Evolutionary conservation across 1,140 invertebrate genomes (phyloP), one percentile per base, ranked within the genome.

Genomic region (Hylyphantes graminicola): DNA sequence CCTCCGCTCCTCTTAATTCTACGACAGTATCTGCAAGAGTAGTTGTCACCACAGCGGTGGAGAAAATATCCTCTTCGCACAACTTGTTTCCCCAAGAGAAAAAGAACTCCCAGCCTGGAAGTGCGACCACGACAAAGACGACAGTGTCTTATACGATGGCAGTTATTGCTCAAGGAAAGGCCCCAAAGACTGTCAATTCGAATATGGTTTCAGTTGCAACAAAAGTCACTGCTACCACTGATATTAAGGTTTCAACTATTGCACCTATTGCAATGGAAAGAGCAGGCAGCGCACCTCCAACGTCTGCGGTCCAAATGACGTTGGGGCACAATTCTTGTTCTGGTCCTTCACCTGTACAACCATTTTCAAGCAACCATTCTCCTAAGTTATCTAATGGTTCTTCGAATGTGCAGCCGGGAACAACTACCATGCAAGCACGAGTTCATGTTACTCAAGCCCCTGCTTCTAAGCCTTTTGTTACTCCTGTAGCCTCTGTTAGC

Each of bases 111-210:
- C 55, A 59, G 73, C 55, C 85, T 50, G 59, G 89, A 6, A 86
- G 87, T 35, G 85, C 89, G 13, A 90, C 90, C 8, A 91, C 89
- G 84, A 92, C 91, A n/a, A 92, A 92, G 86, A 92, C 92, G 67
- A 93, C 92, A 35, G 92, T 92, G 91, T 92, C 92, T 3, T 93
- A 93, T 86, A 92, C 92, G 17, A 91, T 90, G 80, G 92, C 92
- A 68, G 72, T 72, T 61, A 79, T 84, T 21, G 65, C 77, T 59
- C 82, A 78, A 55, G 70, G 82, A n/a, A 86, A 86, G 70, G 63
- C 80, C 59, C 15, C 82, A 7, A 78, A 85, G 21, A 82, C 85
- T 53, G 92, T 93, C 17, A 64, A 79, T 57, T 51, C 79, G 13
- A 85, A 64, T 76, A 61, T 68, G 48, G 80, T 85, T 35, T 68